Percentiles rank a stretch among this genome's conserved stretches.
Conservation (phyloP, 2,113 vertebrate genomes). For the Polypterus bichir region DNA sequence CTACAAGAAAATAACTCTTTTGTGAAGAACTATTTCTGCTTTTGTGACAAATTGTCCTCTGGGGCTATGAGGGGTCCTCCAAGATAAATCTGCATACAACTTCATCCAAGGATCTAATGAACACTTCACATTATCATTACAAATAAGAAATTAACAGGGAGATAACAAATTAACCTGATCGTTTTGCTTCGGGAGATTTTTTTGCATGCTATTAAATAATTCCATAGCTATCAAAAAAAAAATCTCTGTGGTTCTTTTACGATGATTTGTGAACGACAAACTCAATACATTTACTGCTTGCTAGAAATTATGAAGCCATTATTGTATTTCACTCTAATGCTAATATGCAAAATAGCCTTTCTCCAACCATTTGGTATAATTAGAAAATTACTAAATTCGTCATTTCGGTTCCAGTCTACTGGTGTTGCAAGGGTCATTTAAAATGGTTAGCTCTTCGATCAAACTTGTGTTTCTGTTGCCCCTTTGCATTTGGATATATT, state of each 20-base stretch:
- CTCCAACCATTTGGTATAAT: no score
- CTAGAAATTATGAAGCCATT: neutral
- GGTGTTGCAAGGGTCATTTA: no score
- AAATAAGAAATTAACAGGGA: conserved; percentile 70
- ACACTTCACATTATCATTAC: conserved; percentile 72
- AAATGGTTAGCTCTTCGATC: no score
- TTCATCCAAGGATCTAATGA: conserved; percentile 71
- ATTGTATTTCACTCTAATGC: neutral
- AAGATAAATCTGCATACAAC: conserved; percentile 69
- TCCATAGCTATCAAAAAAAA: conserved; percentile 45
- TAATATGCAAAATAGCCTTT: conserved; percentile 1
- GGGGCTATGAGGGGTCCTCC: conserved; percentile 69
- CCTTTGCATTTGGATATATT: no score
- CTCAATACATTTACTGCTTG: conserved; percentile 16
- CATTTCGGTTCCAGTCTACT: no score
- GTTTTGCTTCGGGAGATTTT: conserved; percentile 49
- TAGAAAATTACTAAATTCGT: no score
- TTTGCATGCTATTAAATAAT: conserved; percentile 57
- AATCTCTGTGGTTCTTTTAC: conserved; percentile 27
- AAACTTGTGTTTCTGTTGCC: no score
- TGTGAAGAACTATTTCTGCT: conserved; percentile 80
- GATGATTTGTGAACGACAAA: conserved; percentile 23
- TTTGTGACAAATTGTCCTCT: conserved; percentile 74
- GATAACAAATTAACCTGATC: conserved; percentile 63
- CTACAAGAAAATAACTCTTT: conserved; percentile 22